These are phyloP conservation scores for Ctenopoma multispine DNA, from an alignment of 2,797 vertebrate genomes.

Conservation along the genomic window DNA sequence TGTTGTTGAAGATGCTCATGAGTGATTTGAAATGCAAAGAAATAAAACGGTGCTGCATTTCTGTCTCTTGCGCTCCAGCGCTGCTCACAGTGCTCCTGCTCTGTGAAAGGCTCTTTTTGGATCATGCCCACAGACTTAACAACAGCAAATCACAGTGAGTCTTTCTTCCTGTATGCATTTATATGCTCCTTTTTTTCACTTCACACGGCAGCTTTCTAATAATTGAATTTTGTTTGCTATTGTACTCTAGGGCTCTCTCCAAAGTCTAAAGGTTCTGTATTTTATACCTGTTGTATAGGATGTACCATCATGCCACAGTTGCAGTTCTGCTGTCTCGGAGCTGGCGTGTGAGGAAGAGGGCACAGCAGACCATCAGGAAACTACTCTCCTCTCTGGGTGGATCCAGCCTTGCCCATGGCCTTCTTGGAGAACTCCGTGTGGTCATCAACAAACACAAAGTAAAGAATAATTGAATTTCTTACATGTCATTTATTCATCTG, in stretches of 20 bases:
- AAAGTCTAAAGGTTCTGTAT: background rate
- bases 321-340: conserved; percentile 88
- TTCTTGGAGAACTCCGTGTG: conserved; percentile 90
- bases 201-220: background rate
- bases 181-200: background rate
- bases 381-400: conserved; percentile 91
- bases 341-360: conserved; percentile 91
- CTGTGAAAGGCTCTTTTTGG: conserved; percentile 93
- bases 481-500: too few species aligned
- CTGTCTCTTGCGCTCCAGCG: conserved; percentile 74
- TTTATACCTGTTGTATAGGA: conserved; percentile 77
- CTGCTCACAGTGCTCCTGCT: conserved; percentile 92
- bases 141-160: conserved; percentile 93
- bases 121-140: conserved; percentile 90
- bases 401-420: conserved; percentile 88
- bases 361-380: conserved; percentile 91
- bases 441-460: conserved; percentile 94
- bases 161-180: background rate
- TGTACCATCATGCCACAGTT: conserved; percentile 90
- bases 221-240: too few species aligned
- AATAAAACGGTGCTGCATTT: background rate
- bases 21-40: background rate
- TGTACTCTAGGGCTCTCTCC: too few species aligned
- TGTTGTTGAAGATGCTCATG: background rate
- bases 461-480: background rate